Percentiles rank a stretch among this genome's conserved stretches.
Conservation (phyloP, 2,888 invertebrate species). For the Andricus curvator region DNA sequence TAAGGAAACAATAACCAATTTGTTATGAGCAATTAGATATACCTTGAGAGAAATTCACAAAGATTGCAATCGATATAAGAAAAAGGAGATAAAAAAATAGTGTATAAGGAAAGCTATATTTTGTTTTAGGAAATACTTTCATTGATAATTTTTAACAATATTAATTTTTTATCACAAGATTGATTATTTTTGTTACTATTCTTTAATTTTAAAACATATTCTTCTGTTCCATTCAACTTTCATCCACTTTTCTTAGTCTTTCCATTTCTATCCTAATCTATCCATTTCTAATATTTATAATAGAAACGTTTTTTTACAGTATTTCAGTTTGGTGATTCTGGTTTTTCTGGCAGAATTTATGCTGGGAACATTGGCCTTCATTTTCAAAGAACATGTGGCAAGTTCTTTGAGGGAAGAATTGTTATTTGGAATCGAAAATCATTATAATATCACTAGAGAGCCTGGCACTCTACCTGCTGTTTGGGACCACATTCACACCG, state of each 20-base stretch:
- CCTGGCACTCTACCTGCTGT: constrained; percentile 84
- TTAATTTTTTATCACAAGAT: neutral
- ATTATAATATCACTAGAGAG: constrained; percentile 82
- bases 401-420: constrained; percentile 84
- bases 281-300: no score
- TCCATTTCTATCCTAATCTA: no score
- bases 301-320: constrained; percentile 80
- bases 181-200: no score
- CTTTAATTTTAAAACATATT: no score
- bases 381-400: constrained; percentile 86
- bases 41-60: neutral
- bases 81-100: neutral
- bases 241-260: no score
- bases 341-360: constrained; percentile 89
- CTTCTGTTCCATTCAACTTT: no score
- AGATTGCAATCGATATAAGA: neutral
- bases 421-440: constrained; percentile 83
- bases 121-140: neutral
- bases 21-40: neutral
- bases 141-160: no score
- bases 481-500: constrained; percentile 87
- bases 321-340: constrained; percentile 88
- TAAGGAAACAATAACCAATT: neutral
- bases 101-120: neutral
- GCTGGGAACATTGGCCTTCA: constrained; percentile 87